A percentile compares a stretch with the other conserved stretches of the same genome.
phyloP scores from a whole-genome alignment of 2,797 vertebrate species.

The Bucorvus abyssinicus region DNA sequence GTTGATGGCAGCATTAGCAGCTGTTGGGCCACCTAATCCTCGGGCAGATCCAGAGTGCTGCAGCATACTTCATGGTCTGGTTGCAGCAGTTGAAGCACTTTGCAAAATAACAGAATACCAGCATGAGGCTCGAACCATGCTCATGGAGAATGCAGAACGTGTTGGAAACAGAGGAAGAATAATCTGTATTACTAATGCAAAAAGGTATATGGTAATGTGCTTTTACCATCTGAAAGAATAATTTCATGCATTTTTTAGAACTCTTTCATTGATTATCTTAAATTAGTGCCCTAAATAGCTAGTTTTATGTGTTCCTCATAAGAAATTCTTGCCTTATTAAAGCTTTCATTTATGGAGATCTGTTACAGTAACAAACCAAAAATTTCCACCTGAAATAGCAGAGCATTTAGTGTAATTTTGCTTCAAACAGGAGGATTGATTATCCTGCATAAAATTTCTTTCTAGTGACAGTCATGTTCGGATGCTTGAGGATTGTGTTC shows the following conservation, averaged over 20 bases:
- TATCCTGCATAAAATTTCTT: background rate
- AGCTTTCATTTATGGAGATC: background rate
- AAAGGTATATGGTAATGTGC: constrained; percentile 79
- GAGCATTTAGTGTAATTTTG: background rate
- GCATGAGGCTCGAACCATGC: constrained; percentile 86
- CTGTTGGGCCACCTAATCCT: constrained; percentile 95
- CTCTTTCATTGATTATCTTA: background rate
- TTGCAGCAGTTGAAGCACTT: constrained; percentile 91
- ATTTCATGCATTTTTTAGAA: background rate
- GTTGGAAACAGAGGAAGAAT: constrained; percentile 94
- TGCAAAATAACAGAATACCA: constrained; percentile 96
- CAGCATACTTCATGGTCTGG: constrained; percentile 94
- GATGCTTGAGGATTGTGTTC: constrained; percentile 97
- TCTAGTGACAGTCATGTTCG: constrained; percentile 94
- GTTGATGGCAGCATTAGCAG: constrained; percentile 93
- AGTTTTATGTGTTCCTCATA: background rate
- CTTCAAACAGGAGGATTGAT: background rate
- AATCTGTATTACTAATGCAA: constrained; percentile 96
- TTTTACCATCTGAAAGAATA: background rate
- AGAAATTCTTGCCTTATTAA: background rate
- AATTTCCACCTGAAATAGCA: background rate
- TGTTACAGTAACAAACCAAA: background rate
- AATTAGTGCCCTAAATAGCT: background rate
- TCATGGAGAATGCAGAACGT: constrained; percentile 94
- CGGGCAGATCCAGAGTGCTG: constrained; percentile 94